Evolutionary conservation across 2,888 invertebrate genomes (phyloP).

Genomic region (Dasypolia templi): DNA sequence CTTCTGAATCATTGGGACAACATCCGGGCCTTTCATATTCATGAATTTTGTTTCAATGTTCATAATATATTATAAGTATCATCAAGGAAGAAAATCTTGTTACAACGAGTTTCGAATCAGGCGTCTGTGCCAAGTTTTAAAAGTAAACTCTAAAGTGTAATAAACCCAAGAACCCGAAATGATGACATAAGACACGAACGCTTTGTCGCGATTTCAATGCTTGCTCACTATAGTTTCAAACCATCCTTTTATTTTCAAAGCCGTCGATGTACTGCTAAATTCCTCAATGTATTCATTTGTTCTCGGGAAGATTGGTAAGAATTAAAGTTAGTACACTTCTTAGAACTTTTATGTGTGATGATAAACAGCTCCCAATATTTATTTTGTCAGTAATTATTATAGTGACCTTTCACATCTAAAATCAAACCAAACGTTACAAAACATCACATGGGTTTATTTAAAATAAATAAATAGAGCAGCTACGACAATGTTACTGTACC

Average conservation of each 20-base stretch:
- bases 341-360: constrained; percentile 21
- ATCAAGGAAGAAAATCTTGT: constrained; percentile 55
- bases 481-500: not conserved
- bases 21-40: constrained; percentile 37
- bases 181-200: constrained; percentile 22
- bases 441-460: not conserved
- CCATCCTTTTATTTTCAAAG: not conserved
- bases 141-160: constrained; percentile 51
- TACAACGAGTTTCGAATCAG: constrained; percentile 63
- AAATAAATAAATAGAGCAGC: constrained; percentile 4
- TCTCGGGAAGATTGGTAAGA: constrained; percentile 18
- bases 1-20: constrained; percentile 35
- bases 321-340: constrained; percentile 48
- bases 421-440: constrained; percentile 7
- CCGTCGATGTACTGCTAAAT: constrained; percentile 3
- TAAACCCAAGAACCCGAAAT: constrained; percentile 23
- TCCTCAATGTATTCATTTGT: not conserved
- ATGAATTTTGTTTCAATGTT: constrained; percentile 36
- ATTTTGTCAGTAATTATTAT: not conserved
- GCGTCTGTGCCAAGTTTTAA: constrained; percentile 57
- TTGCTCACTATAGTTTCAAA: not conserved
- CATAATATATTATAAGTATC: constrained; percentile 37
- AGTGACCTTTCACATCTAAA: not conserved
- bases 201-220: constrained; percentile 31
- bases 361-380: constrained; percentile 18